Evolutionary conservation across 2,797 vertebrate genomes (phyloP), one percentile per base, ranked within the genome.

Genomic region (Acanthurus tractus): DNA sequence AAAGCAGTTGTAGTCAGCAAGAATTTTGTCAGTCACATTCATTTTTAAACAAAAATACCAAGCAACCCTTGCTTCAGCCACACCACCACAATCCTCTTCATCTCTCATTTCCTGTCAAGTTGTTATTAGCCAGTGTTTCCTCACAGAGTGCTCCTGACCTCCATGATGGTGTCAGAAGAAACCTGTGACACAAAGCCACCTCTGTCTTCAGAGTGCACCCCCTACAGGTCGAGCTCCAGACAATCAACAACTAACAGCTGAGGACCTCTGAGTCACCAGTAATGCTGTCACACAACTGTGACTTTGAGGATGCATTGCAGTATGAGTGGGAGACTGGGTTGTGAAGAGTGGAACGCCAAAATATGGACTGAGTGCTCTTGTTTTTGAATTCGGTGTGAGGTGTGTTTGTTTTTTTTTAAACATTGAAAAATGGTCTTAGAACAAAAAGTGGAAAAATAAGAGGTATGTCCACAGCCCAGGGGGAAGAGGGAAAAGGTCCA

Each of bases 341-440:
- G 11, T 4, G 18, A 56, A 17, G 46, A n/a, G 38, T 9, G 6
- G 8, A 38, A 63, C 23, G 57, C 72, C 62, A 49, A 75, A 73
- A 48, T 29, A 40, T 11, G 72, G 61, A 75, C 65, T 42, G 59
- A 66, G 29, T 4, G 44, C 61, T 64, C 77, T 36, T 61, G 10
- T 8, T 72, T 76, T 78, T 53, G 61, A 73, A 70, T 70, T 72
- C 84, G 76, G 81, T 79, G 79, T 74, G 81, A 78, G 84, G 77
- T 80, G 74, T 49, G 6, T 48, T 76, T 66, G 72, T 42, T 59
- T 59, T 56, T 72, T 83, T 70, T 68, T 76, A 40, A 18, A 73
- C 83, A 55, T 78, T 72, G 11, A 59, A 73, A 59, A 78, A 88
- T 84, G 78, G 86, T 93, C 91, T 94, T 93, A 86, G 84, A 84